Base-by-base conservation (phyloP, 2,113 vertebrate genomes). In the Opisthocomus hoazin region DNA sequence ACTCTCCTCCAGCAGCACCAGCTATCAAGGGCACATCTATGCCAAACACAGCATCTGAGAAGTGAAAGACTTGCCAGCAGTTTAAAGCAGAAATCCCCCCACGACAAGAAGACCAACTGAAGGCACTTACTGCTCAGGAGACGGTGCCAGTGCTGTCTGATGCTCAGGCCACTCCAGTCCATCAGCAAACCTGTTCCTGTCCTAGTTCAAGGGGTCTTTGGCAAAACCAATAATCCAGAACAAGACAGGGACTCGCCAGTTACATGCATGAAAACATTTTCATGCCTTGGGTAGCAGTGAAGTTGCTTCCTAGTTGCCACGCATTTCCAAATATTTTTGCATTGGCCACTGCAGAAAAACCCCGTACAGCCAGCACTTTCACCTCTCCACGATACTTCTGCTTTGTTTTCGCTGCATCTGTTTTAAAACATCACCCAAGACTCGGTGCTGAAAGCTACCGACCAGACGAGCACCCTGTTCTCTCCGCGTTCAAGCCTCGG, bases 11-110 rank as follows among this genome's bases (percentile, higher is more conserved):
- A 18, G 77, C 65, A 93, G 69, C 71, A 66, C 36, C 90, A 79
- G 84, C 80, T 90, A 87, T 90, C 69, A 83, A 83, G 74, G 11
- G 23, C 50, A 81, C 34, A 36, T 4, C 43, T 15, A 79, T 18
- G 36, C 87, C 32, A 48, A 95, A 92, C 13, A 87, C 17, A 89
- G 64, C 3, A 18, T 12, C 89, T 93, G 92, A 90, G 96, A 93
- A 91, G 57, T 43, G 9, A 81, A 95, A 88, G 48, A 69, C 91
- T 79, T 68, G 58, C 92, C 94, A 95, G n/a, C 48, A 74, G 77
- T 79, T 92, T 88, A 48, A 80, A 86, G 70, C 5, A 90, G 32
- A 86, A 93, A 71, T 7, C 32, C 51, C 23, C 10, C 6, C 2
- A 13, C 3, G 58, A 7, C 21, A 29, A 56, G 61, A 80, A 1